Base-by-base conservation (phyloP, 2,888 invertebrate genomes). In the Leptopilina syphax region DNA sequence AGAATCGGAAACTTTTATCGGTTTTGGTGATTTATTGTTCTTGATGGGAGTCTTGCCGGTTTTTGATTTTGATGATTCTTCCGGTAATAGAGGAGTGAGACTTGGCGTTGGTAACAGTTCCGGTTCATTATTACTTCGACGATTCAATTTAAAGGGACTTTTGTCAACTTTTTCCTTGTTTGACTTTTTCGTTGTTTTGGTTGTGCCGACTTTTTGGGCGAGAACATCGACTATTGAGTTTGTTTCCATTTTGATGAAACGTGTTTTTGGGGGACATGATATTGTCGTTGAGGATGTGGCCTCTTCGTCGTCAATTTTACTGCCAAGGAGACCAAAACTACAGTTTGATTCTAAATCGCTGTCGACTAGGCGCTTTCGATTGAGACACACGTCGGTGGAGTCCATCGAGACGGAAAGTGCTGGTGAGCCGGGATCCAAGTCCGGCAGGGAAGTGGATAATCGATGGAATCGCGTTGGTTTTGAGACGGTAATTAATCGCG, bases 401-500 rank as follows among this genome's bases (percentile, higher is more conserved):
- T 95, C 95, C 84, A 94, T 94, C 63, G 94, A 94, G 0, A 94
- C 94, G 2, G 95, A 95, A 4, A 95, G 93, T 0, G 95, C 94
- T 4, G 95, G 95, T n/a, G 95, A 95, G 50, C 94, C 93, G 6
- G 95, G 95, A 87, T 96, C 96, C 82, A 96, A 92, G 89, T 96
- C 96, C 1, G 96, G 96, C 77, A 96, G 92, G 7, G 96, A 96
- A 1, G 96, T 95, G 0, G 96, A 96, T 13, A 96, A 93, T 83
- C 95, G 92, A 79, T 95, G 94, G 87, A 94, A 94, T 68, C 95
- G 94, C 44, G 95, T 95, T 1, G 96, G 95, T 84, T 96, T 94
- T 54, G 96, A 95, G 79, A 97, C 96, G 63, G 96, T 96, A 85
- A 97, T 97, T 77, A 97, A 93, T 85, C 96, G 94, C 57, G 95